These are phyloP conservation scores for Aptenodytes patagonicus DNA, from an alignment of 2,113 vertebrate genomes.

Conservation along the genomic window DNA sequence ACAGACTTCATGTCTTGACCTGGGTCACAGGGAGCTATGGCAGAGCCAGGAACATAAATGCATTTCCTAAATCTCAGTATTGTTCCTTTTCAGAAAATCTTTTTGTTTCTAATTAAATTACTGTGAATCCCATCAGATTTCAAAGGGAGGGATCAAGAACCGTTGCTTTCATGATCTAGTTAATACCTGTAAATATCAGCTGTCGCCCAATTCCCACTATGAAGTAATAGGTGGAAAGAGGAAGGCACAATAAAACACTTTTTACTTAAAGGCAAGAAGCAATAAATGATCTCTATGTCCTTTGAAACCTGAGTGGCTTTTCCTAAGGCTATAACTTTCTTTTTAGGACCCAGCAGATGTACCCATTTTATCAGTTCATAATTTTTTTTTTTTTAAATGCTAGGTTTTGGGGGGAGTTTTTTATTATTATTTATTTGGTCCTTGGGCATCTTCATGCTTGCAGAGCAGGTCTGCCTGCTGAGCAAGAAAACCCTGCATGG, in stretches of 20 bases:
- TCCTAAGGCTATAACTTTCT: not conserved
- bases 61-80: not conserved
- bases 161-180: not conserved
- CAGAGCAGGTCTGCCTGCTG: not conserved
- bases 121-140: not conserved
- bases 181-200: not conserved
- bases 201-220: not conserved
- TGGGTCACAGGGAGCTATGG: fast-evolving
- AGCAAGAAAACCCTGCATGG: not conserved
- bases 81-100: not conserved
- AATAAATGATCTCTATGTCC: not conserved
- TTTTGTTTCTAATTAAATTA: not conserved
- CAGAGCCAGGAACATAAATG: not conserved
- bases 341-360: not conserved
- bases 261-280: not conserved
- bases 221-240: not conserved
- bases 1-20: not conserved
- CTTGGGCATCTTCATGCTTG: not conserved
- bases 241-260: not conserved
- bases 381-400: not conserved
- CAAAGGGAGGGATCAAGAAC: not conserved
- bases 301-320: not conserved
- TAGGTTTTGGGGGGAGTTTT: not conserved
- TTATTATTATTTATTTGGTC: not conserved
- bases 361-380: not conserved